These are phyloP conservation scores for Drosophila parvula DNA, from an alignment of 1,140 invertebrate genomes.

Conservation along the genomic window DNA sequence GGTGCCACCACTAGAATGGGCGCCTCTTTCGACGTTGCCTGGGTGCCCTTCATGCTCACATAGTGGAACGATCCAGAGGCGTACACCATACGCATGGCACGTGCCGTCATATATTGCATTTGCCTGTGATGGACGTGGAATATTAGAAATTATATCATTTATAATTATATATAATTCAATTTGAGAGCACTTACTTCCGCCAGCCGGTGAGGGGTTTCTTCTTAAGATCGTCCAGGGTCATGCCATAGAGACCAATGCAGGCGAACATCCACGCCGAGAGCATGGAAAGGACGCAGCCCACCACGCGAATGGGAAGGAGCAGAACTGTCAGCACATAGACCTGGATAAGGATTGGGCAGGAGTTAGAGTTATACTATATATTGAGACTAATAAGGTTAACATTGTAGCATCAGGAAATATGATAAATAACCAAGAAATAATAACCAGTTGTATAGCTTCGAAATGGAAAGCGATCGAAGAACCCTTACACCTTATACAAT, in stretches of 20 bases:
- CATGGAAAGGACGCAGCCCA: slow-evolving; percentile 89
- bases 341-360: slow-evolving; percentile 85
- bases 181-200: slow-evolving; percentile 88
- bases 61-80: slow-evolving; percentile 91
- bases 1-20: slow-evolving; percentile 94
- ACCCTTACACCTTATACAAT: no score
- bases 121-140: slow-evolving; percentile 24
- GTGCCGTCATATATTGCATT: slow-evolving; percentile 63
- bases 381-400: no score
- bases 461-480: no score
- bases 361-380: no score
- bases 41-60: slow-evolving; percentile 88
- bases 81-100: slow-evolving; percentile 89
- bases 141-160: no score
- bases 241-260: slow-evolving; percentile 90
- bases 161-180: neutral
- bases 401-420: no score
- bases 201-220: slow-evolving; percentile 91
- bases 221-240: slow-evolving; percentile 90
- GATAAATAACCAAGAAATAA: no score
- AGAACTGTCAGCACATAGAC: slow-evolving; percentile 91
- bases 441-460: no score
- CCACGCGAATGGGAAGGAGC: slow-evolving; percentile 90
- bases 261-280: slow-evolving; percentile 92
- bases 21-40: slow-evolving; percentile 88